A percentile compares a stretch with the other conserved stretches of the same genome.
Conservation (phyloP, 2,888 invertebrate species). For the Pseudanteris insignis region DNA sequence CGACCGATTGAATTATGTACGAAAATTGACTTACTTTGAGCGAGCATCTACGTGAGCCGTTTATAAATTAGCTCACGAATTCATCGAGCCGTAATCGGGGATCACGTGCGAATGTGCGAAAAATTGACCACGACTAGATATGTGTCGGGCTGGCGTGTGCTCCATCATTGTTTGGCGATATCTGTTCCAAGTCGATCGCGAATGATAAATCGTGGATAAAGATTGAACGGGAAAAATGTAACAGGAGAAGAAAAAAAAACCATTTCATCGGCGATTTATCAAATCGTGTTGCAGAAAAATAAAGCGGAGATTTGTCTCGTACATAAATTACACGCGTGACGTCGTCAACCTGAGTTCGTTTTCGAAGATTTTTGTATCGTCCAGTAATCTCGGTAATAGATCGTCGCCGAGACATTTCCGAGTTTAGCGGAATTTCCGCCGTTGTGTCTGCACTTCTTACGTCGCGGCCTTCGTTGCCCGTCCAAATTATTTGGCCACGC, state of each 20-base stretch:
- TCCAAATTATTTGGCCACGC: slow-evolving; percentile 47
- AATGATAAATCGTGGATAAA: slow-evolving; percentile 6
- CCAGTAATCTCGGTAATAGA: slow-evolving; percentile 52
- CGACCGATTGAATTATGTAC: slow-evolving; percentile 19
- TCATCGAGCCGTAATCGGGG: background rate
- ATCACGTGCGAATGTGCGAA: no score
- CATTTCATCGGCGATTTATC: slow-evolving; percentile 10
- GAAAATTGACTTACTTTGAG: slow-evolving; percentile 12
- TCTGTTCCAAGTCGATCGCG: background rate
- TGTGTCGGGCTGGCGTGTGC: no score
- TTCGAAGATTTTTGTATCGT: slow-evolving; percentile 46
- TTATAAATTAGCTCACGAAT: slow-evolving; percentile 18
- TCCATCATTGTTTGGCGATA: background rate
- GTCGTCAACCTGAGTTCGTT: slow-evolving; percentile 29
- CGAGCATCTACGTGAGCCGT: slow-evolving; percentile 8
- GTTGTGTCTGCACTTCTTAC: slow-evolving; percentile 24
- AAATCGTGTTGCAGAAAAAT: slow-evolving; percentile 13
- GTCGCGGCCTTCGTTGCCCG: slow-evolving; percentile 26
- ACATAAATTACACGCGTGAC: slow-evolving; percentile 24
- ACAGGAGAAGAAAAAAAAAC: background rate
- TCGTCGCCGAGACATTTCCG: slow-evolving; percentile 44
- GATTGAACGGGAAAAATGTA: background rate
- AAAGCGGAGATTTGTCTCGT: slow-evolving; percentile 17
- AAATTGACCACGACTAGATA: no score
- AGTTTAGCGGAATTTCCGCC: slow-evolving; percentile 48